These are phyloP conservation scores for Drosophila mimica DNA, from an alignment of 2,888 invertebrate genomes.

Conservation along the genomic window DNA sequence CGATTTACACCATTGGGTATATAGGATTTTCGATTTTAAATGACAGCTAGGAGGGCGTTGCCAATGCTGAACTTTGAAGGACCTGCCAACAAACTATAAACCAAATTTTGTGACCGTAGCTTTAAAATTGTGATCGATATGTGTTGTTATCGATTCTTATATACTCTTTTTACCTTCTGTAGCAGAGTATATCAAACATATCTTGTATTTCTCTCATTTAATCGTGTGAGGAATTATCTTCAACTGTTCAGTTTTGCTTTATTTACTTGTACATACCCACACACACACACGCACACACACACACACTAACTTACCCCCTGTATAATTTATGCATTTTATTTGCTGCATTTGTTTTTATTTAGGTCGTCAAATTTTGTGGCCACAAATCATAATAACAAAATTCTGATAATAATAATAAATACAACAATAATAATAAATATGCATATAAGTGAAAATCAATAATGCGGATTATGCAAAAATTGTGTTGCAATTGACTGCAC, in stretches of 20 bases:
- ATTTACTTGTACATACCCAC: conserved; percentile 52
- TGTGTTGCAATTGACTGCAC: conserved; percentile 8
- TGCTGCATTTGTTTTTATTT: conserved; percentile 70
- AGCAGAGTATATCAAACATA: neutral
- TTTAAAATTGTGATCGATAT: neutral
- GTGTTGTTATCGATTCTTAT: too few relatives aligned
- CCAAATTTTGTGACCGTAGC: too few relatives aligned
- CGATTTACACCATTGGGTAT: neutral
- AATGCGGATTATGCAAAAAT: conserved; percentile 40
- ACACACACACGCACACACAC: neutral
- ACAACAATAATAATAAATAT: conserved; percentile 29
- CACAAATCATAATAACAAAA: conserved; percentile 30
- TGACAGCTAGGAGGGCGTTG: too few relatives aligned
- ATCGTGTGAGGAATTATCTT: conserved; percentile 51
- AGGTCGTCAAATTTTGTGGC: conserved; percentile 67
- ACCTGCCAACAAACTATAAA: too few relatives aligned
- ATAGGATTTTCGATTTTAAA: too few relatives aligned
- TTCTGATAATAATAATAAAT: conserved; percentile 22
- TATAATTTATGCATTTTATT: conserved; percentile 74
- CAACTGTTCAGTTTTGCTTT: conserved; percentile 46
- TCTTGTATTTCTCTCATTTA: conserved; percentile 28
- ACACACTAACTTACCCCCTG: neutral
- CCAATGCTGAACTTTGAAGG: too few relatives aligned
- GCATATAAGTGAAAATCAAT: conserved; percentile 46
- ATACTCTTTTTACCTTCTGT: neutral